Evolutionary conservation across 92 coral and sea anemone species (phyloP), one percentile per base, ranked within the genome.

Genomic region (Paragorgia papillata): DNA sequence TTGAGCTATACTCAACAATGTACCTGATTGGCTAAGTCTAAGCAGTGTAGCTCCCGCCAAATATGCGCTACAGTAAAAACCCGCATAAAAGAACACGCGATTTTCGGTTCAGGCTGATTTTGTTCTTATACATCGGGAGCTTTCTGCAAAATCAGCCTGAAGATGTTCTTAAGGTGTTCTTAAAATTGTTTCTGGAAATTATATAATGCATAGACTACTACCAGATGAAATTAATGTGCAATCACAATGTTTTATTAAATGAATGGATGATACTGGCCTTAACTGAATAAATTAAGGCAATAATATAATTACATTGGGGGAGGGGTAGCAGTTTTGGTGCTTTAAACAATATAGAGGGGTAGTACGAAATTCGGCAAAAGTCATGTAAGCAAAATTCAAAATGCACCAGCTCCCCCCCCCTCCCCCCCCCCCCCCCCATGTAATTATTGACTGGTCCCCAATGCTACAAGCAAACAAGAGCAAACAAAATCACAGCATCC

Each of bases 241-340:
- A 37, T 37, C 43, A 37, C 43, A 37, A 37, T 19, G 37, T 61
- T 61, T 61, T 61, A 61, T 28, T 61, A 28, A 61, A 61, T 61
- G 31, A 61, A 61, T 37, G 43, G 43, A 37, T 37, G 12, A 37
- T 37, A 37, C 43, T 37, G 12, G 43, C 43, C 43, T 37, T 37
- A 4, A 37, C 43, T 37, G 12, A 37, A 37, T 61, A 28, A 61
- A 61, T 61, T 39, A 61, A 24, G 67, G 67, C 67, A 61, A 61
- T 61, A 61, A 61, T 24, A 61, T 37, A 37, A 53, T 66, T 66
- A 33, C 73, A 66, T 33, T 33, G 50, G 51, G 50, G 73, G 73
- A 66, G 0, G 73, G 73, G 73, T 66, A 66, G 73, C 73, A 66
- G 73, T 66, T 66, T 24, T 66, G 73, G 73, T 66, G 73, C 43